Percentiles rank a stretch among this genome's conserved stretches.
Evolutionary conservation across 2,888 invertebrate species (phyloP).

Genomic region (Athetis lepigone): DNA sequence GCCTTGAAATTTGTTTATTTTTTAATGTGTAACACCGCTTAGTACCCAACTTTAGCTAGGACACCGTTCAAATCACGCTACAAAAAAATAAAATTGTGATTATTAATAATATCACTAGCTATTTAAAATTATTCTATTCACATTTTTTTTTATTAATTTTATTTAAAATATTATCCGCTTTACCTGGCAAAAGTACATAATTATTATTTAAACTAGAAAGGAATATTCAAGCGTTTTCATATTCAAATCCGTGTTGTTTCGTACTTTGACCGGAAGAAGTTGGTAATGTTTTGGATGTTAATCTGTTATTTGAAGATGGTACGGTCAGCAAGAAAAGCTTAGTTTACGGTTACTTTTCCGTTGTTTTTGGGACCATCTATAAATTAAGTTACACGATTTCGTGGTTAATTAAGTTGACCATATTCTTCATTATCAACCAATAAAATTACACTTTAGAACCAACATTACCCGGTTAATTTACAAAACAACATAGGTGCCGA

Average conservation of each 20-base stretch:
- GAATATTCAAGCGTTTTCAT: constrained; percentile 15
- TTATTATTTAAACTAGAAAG: constrained; percentile 18
- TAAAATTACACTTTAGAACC: neutral
- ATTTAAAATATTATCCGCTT: constrained; percentile 5
- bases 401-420: neutral
- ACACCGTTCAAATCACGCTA: constrained; percentile 16
- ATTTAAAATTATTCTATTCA: constrained; percentile 36
- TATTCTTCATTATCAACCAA: neutral
- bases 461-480: constrained; percentile 2
- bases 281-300: neutral
- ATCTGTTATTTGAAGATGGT: neutral
- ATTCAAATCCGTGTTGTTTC: constrained; percentile 1
- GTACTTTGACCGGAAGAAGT: constrained; percentile 13
- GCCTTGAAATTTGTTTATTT: too few relatives aligned
- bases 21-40: too few relatives aligned
- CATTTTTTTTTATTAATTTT: neutral
- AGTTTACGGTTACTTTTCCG: too few relatives aligned
- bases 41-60: too few relatives aligned
- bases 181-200: constrained; percentile 20
- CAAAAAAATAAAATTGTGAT: constrained; percentile 22
- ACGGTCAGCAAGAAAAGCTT: too few relatives aligned
- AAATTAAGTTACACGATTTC: too few relatives aligned
- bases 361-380: too few relatives aligned
- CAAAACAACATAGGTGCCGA: constrained; percentile 9
- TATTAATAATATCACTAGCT: constrained; percentile 27